These are phyloP conservation scores for Strix aluco DNA, from an alignment of 2,113 vertebrate genomes.

Conservation along the genomic window DNA sequence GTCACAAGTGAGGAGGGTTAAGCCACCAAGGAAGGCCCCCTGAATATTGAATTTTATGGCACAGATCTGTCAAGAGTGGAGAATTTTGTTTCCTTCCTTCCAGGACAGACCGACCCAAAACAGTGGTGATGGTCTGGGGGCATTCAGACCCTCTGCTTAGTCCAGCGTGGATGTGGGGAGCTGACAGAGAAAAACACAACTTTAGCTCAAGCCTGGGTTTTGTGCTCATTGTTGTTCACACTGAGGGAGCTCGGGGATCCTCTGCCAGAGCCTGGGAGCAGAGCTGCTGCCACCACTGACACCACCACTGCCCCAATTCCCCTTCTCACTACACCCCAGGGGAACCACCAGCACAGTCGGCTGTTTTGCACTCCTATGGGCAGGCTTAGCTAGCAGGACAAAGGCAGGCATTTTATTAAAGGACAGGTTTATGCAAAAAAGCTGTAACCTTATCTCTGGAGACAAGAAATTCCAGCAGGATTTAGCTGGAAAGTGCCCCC, in stretches of 20 bases:
- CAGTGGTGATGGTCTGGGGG: neutral
- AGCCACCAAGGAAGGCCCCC: neutral
- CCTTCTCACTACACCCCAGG: neutral
- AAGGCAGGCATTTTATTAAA: neutral
- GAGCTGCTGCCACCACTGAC: neutral
- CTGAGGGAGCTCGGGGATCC: neutral
- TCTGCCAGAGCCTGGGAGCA: neutral
- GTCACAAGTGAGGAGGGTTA: neutral
- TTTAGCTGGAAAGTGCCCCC: neutral
- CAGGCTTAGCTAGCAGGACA: neutral
- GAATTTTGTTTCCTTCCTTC: neutral
- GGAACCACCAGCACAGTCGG: too few relatives aligned
- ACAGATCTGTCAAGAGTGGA: neutral
- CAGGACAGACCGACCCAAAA: neutral
- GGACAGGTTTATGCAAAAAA: neutral
- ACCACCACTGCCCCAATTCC: neutral
- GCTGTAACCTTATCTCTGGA: neutral
- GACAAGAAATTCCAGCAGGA: neutral
- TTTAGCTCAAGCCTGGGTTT: neutral
- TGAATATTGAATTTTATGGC: neutral
- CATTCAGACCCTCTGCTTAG: neutral
- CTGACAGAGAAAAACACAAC: neutral
- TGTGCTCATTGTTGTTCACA: neutral
- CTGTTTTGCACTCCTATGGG: accelerated
- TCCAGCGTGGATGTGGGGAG: neutral